These are phyloP conservation scores for Palythoa grandiflora DNA, from an alignment of 92 coral and sea anemone species.

Conservation along the genomic window DNA sequence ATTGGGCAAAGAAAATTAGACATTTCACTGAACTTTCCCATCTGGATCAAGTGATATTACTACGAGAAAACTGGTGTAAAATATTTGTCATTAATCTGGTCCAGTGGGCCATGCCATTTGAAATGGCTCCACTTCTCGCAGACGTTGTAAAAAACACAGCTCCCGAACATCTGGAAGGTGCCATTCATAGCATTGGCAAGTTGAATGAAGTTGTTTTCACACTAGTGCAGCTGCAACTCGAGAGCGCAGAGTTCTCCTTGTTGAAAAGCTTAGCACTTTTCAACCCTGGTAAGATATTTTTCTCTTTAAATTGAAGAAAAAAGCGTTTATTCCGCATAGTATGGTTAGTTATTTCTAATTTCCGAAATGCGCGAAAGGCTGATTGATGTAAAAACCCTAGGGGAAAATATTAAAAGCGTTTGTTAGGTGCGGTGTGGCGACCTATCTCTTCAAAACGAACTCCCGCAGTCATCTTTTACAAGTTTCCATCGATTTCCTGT, in stretches of 20 bases:
- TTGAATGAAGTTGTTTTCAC: constrained; percentile 91
- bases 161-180: constrained; percentile 78
- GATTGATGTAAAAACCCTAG: constrained; percentile 14
- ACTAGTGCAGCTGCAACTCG: constrained; percentile 88
- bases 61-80: constrained; percentile 94
- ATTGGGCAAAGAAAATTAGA: constrained; percentile 96
- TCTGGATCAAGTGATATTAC: constrained; percentile 87
- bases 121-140: constrained; percentile 82
- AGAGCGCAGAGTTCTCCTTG: constrained; percentile 87
- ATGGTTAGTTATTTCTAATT: constrained; percentile 2
- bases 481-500: constrained; percentile 37
- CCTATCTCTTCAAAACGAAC: constrained; percentile 15
- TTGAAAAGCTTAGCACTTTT: constrained; percentile 92
- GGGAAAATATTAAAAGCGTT: constrained; percentile 37
- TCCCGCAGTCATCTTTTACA: constrained; percentile 46
- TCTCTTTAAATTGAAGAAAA: neutral
- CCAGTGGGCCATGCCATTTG: constrained; percentile 97
- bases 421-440: neutral
- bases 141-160: constrained; percentile 83
- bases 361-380: constrained; percentile 29
- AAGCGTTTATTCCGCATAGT: neutral
- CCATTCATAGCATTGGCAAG: constrained; percentile 94
- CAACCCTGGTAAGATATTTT: constrained; percentile 85
- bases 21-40: constrained; percentile 96
- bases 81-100: constrained; percentile 89